These are phyloP conservation scores for Ophonus ardosiacus DNA, from an alignment of 2,888 invertebrate genomes.

Conservation along the genomic window DNA sequence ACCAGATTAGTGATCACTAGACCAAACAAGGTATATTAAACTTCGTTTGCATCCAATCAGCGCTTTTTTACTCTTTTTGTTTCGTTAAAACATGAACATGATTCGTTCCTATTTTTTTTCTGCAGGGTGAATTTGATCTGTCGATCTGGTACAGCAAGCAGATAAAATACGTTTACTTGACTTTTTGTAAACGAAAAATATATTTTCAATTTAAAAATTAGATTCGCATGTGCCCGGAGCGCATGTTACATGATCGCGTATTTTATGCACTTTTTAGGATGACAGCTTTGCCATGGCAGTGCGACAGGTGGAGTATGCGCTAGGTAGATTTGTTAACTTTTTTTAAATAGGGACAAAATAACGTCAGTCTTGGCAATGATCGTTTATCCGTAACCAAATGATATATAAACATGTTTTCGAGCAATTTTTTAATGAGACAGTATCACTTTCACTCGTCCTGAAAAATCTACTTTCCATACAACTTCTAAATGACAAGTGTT, in stretches of 20 bases:
- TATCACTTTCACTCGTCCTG: too few relatives aligned
- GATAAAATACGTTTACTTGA: neutral
- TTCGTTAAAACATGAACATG: slow-evolving; percentile 50
- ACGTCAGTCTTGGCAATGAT: too few relatives aligned
- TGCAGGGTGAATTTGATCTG: slow-evolving; percentile 42
- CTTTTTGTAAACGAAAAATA: neutral
- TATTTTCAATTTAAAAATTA: slow-evolving; percentile 59
- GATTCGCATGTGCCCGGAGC: slow-evolving; percentile 64
- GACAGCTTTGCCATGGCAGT: neutral
- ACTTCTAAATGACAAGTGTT: too few relatives aligned
- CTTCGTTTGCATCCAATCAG: slow-evolving; percentile 37
- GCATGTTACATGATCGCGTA: neutral
- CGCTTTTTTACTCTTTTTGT: slow-evolving; percentile 50
- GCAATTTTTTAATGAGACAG: too few relatives aligned
- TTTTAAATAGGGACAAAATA: too few relatives aligned
- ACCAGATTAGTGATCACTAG: neutral
- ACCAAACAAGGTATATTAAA: slow-evolving; percentile 49
- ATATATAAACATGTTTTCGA: too few relatives aligned
- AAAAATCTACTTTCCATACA: too few relatives aligned
- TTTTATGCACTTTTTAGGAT: neutral
- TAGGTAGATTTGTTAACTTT: too few relatives aligned
- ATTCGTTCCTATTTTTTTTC: slow-evolving; percentile 60
- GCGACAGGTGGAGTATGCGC: neutral
- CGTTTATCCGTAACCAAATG: too few relatives aligned
- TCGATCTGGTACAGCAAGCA: slow-evolving; percentile 11